A percentile compares a stretch with the other conserved stretches of the same genome.
These are phyloP conservation scores for roundworm (Caenorhabditis elegans) DNA, from an alignment of 1,140 invertebrate genomes.

Conservation along the genomic window DNA sequence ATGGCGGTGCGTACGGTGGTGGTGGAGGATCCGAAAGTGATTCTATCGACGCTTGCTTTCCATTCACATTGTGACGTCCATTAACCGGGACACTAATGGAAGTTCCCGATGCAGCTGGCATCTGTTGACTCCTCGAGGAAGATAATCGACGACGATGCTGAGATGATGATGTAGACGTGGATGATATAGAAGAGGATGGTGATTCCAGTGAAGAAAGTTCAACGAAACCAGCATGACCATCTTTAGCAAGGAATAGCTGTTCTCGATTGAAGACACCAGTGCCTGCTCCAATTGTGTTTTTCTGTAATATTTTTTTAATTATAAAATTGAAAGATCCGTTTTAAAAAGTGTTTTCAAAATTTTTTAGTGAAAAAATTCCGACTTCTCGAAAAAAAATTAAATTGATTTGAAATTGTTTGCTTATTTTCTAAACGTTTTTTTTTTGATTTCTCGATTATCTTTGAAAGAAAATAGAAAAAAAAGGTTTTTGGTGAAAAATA, in stretches of 20 bases:
- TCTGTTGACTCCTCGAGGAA: background rate
- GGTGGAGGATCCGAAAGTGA: conserved; percentile 24
- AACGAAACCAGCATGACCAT: conserved; percentile 72
- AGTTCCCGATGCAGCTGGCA: background rate
- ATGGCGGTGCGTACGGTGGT: background rate
- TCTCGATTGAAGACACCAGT: conserved; percentile 70
- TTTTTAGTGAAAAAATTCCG: too few species aligned
- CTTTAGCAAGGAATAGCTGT: conserved; percentile 70
- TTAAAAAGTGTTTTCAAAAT: too few species aligned
- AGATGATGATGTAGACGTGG: background rate
- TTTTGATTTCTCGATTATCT: too few species aligned
- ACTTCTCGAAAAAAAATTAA: too few species aligned
- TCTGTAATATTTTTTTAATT: conserved; percentile 68
- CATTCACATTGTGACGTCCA: background rate
- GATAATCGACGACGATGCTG: conserved; percentile 11
- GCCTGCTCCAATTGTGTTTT: conserved; percentile 70
- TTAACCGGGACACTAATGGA: background rate
- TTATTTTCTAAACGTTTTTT: too few species aligned
- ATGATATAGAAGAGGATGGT: background rate
- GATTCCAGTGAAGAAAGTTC: conserved; percentile 66
- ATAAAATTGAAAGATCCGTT: too few species aligned
- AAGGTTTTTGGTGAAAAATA: too few species aligned
- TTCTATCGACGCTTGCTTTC: conserved; percentile 18
- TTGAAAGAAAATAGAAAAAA: too few species aligned
- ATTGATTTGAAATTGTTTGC: too few species aligned